Evolutionary conservation across 2,888 invertebrate species (phyloP), one percentile per base, ranked within the genome.

Genomic region (Aelia acuminata): DNA sequence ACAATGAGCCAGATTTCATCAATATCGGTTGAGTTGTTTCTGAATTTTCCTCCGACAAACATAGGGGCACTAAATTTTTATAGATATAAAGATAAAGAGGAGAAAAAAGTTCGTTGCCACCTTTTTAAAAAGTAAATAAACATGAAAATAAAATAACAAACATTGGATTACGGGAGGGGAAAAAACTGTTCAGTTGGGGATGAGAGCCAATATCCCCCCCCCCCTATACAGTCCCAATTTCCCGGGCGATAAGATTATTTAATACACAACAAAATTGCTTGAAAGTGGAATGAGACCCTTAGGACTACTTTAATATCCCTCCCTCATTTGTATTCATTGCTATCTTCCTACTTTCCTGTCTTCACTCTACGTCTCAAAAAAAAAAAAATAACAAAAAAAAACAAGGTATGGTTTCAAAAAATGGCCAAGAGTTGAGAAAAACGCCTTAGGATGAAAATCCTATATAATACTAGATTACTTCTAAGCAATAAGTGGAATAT

Each of bases 301-400:
- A 80, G 80, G 80, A n/a, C n/a, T 80, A 31, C 80, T 80, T 43
- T 80, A 80, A 80, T 80, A 47, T n/a, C 22, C 80, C 43, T n/a
- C 80, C 43, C 80, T 80, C 80, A 80, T 80, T 80, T 47, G 43
- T 80, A 80, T 80, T 80, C 80, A 80, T 80, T 80, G 80, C 80
- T n/a, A n/a, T n/a, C n/a, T n/a, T n/a, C n/a, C n/a, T n/a, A n/a
- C 43, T 39, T 3, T 47, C 80, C 43, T n/a, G n/a, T 1, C 20
- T 11, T 13, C 39, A 80, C 80, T 43, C 43, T 80, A 39, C 22
- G 13, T 43, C 11, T 39, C 39, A 80, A 43, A 80, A 75, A 75
- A 80, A 43, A 11, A 80, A 22, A 80, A 7, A 10, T 43, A 43
- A 80, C n/a, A n/a, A n/a, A n/a, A n/a, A n/a, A n/a, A n/a, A n/a